A percentile compares a stretch with the other conserved stretches of the same genome.
Evolutionary conservation across 1,140 invertebrate genomes (phyloP).

Genomic region (Tetramorium parvispinum): DNA sequence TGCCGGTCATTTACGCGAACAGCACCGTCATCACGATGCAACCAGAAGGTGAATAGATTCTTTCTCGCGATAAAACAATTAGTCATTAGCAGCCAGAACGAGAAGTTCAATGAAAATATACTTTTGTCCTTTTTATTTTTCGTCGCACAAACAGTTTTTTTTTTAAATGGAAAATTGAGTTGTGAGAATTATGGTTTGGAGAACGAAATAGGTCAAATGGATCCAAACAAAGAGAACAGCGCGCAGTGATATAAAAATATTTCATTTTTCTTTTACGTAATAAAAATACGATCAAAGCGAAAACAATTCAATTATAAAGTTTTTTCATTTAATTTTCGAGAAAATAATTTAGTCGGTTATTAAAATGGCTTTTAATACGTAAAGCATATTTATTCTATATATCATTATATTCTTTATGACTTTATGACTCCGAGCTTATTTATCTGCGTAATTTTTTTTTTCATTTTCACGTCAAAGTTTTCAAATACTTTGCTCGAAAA

Average conservation of each 20-base stretch:
- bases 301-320: background rate
- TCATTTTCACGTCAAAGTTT: background rate
- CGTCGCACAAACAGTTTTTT: background rate
- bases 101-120: background rate
- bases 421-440: background rate
- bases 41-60: constrained; percentile 56
- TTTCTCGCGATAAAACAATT: background rate
- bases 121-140: background rate
- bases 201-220: background rate
- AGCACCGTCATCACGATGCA: constrained; percentile 68
- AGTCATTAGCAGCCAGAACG: background rate
- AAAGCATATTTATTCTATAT: background rate
- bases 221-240: background rate
- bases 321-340: background rate
- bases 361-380: background rate
- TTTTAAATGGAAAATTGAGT: background rate
- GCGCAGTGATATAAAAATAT: background rate
- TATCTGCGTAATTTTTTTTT: background rate
- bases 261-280: background rate
- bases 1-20: constrained; percentile 6
- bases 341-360: background rate
- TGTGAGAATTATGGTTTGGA: background rate
- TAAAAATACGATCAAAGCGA: background rate
- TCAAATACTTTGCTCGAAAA: background rate
- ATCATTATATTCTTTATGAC: background rate